Evolutionary conservation across 1,140 invertebrate genomes (phyloP), one percentile per base, ranked within the genome.

Genomic region (Sesamia nonagrioides): DNA sequence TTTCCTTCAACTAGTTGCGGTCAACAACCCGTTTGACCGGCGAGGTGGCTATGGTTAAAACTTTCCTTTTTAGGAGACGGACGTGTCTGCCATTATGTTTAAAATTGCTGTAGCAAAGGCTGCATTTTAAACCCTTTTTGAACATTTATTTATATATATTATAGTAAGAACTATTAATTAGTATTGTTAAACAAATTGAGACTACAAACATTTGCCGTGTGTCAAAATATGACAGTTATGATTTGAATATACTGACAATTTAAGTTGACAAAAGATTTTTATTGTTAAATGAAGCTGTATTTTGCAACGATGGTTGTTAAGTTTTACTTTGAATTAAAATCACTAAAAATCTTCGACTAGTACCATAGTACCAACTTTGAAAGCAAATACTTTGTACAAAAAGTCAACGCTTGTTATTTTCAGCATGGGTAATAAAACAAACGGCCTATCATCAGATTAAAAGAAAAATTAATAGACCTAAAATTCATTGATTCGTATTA

Each of bases 11-110:
- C 37, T 17, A 17, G 6, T 17, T 6, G 9, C 37, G 37, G 61
- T 42, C 61, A 66, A 11, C 18, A 35, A 66, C 61, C 61, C 37
- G 37, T 58, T 66, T 66, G 61, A 8, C 37, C 35, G n/a, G 33
- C 54, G 54, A 58, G 27, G 54, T 33, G 13, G 11, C 54, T 58
- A 58, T 58, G 54, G 54, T 33, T 58, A 58, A 33, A 13, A 27
- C 21, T 27, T 58, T 58, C 54, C 54, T 27, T 58, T 58, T 58
- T 58, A 58, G 54, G 54, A 33, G 54, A 27, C 9, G 45, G 21
- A 13, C 54, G 54, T 58, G 54, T 58, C 54, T 58, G 13, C 21
- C 13, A 58, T 58, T 58, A 58, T 33, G 21, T 58, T 50, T 13
- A 27, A 58, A 13, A 58, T 58, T 27, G 13, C 54, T 58, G 9